phyloP scores from a whole-genome alignment of 2,797 vertebrate species.

The Centropyge bicolor region DNA sequence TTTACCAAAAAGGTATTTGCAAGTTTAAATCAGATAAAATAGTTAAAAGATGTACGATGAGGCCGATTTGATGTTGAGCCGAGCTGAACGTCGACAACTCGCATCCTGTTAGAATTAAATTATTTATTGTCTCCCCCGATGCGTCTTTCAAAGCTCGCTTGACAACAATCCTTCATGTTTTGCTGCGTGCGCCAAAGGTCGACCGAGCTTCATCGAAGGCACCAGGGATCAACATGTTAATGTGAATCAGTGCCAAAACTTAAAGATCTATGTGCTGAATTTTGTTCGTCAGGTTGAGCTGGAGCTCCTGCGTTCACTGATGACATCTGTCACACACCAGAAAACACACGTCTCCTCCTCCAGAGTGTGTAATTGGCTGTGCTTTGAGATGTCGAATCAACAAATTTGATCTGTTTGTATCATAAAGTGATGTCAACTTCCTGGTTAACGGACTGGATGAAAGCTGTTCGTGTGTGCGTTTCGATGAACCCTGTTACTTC shows the following conservation, averaged over 20 bases:
- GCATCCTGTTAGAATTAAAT: neutral
- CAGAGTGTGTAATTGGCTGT: constrained; percentile 24
- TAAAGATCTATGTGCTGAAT: neutral
- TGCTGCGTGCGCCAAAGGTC: neutral
- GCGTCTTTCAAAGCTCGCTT: constrained; percentile 14
- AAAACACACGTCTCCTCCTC: constrained; percentile 2
- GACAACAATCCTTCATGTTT: neutral
- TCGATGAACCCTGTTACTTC: neutral
- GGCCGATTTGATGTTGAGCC: constrained; percentile 20
- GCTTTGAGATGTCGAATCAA: constrained; percentile 9
- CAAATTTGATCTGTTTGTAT: constrained; percentile 9
- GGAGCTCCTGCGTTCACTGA: neutral
- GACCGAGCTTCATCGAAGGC: constrained; percentile 8
- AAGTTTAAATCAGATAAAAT: constrained; percentile 21
- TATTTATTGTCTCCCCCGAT: neutral
- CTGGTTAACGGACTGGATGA: constrained; percentile 10
- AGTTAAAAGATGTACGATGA: constrained; percentile 18
- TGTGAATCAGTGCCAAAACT: neutral
- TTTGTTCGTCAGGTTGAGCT: neutral
- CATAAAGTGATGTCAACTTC: constrained; percentile 12
- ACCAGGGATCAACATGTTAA: neutral
- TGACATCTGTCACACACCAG: constrained; percentile 18
- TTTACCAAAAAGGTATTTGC: constrained; percentile 34
- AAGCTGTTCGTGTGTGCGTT: constrained; percentile 15
- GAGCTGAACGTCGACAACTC: neutral